Conservation (phyloP, 2,113 vertebrate genomes). For the Antennarius striatus region DNA sequence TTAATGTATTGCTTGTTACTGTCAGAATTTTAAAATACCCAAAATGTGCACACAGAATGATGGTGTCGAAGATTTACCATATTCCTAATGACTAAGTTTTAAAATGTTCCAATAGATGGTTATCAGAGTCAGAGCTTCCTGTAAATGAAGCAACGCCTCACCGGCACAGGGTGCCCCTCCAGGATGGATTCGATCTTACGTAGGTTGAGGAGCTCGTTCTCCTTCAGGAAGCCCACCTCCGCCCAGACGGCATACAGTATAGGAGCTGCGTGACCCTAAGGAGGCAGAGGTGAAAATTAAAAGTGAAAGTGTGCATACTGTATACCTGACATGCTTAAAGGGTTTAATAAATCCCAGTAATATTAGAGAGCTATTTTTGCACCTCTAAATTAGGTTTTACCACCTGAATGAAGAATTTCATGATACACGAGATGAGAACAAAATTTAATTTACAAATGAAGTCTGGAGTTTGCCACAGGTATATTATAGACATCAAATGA, state of each 20-base stretch:
- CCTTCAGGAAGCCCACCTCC: conserved; percentile 90
- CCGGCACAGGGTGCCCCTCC: conserved; percentile 94
- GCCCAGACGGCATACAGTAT: conserved; percentile 93
- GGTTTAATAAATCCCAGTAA: too few relatives aligned
- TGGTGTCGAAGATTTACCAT: neutral
- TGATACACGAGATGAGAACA: neutral
- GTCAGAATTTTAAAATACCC: too few relatives aligned
- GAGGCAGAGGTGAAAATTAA: neutral
- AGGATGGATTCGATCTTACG: conserved; percentile 92
- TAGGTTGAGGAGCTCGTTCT: conserved; percentile 89
- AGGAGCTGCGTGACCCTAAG: conserved; percentile 92
- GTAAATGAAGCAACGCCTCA: conserved; percentile 68
- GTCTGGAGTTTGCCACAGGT: neutral
- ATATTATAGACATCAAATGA: neutral
- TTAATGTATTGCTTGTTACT: neutral
- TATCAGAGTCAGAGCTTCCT: conserved; percentile 3
- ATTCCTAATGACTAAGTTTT: neutral
- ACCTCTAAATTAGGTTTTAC: too few relatives aligned
- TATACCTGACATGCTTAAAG: neutral
- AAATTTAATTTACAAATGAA: neutral
- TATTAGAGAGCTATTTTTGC: too few relatives aligned
- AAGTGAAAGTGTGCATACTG: neutral
- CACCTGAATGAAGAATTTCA: neutral
- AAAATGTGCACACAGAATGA: neutral
- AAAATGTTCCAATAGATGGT: neutral